phyloP scores from a whole-genome alignment of 2,888 invertebrate species.

The Thalpophila matura region DNA sequence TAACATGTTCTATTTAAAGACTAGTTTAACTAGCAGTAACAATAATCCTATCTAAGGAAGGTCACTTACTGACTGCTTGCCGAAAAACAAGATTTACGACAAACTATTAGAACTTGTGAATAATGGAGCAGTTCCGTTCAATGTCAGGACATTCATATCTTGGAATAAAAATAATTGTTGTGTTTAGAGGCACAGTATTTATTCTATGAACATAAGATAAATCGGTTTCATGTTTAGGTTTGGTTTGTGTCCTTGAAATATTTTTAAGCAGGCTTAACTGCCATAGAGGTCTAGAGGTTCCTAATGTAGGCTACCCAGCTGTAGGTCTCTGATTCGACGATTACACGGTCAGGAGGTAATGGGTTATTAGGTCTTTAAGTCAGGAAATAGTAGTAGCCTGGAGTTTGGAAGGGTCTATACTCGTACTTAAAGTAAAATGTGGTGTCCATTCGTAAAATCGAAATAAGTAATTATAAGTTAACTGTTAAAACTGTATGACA shows the following conservation, averaged over 20 bases:
- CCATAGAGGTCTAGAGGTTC: background rate
- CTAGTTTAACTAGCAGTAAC: background rate
- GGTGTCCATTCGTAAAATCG: no score
- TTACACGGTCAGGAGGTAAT: background rate
- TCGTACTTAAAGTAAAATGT: no score
- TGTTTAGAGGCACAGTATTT: slow-evolving; percentile 1
- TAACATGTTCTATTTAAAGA: background rate
- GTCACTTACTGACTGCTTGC: background rate
- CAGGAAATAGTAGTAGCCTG: no score
- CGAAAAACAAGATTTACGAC: slow-evolving; percentile 33
- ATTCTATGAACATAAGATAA: slow-evolving; percentile 36
- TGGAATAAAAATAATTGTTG: slow-evolving; percentile 20
- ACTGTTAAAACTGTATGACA: no score
- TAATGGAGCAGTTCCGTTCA: slow-evolving; percentile 28
- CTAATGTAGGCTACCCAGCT: background rate
- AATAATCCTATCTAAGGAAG: background rate
- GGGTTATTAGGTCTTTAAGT: no score
- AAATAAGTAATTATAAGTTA: no score
- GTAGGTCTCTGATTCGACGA: background rate
- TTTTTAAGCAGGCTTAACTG: slow-evolving; percentile 5
- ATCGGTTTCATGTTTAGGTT: slow-evolving; percentile 38
- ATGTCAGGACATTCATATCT: slow-evolving; percentile 33
- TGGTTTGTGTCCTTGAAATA: slow-evolving; percentile 13
- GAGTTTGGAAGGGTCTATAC: no score
- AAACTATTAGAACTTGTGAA: slow-evolving; percentile 9